Base-by-base conservation (phyloP, 2,797 vertebrate species). In the Ctenopoma multispine region DNA sequence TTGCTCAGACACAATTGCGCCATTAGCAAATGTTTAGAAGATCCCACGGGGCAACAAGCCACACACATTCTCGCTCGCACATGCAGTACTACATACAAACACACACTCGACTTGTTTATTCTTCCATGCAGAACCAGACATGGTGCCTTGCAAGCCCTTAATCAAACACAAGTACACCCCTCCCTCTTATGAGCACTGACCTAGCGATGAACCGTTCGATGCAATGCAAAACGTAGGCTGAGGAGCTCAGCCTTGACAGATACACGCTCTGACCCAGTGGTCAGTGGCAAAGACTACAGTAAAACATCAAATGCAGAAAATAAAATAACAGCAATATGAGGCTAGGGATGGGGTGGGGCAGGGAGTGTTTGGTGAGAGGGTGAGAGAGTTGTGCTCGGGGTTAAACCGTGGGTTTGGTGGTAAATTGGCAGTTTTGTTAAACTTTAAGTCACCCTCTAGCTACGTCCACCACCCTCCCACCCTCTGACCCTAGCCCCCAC, bases 41-140 rank as follows among this genome's bases (percentile, higher is more conserved):
- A 84, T 86, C 85, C 78, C 83, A 84, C 17, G 12, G 75, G 79
- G 67, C 24, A 77, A 75, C 86, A 81, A 84, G 77, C 74, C 70
- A 49, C 78, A 70, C 85, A 79, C 77, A 68, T 51, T 57, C 68
- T 67, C 46, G 4, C 60, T 59, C 27, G 12, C 66, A 63, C 75
- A 69, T 5, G 17, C 75, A 31, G 59, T 61, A 69, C 24, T 50
- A 49, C 76, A 67, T 69, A 66, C 77, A 77, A 47, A 86, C 82
- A 84, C 83, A 65, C 86, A 85, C 77, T 72, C 29, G 21, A 62
- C 75, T 88, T 91, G 88, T 92, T 92, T 88, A 90, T 90, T 71
- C 89, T 82, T 87, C 71, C 83, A 86, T 89, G 88, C 79, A 83
- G 79, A 89, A 87, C 75, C 87, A 92, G 90, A 90, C 90, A 83